Evolutionary conservation across 1,140 invertebrate genomes (phyloP), one percentile per base, ranked within the genome.

Genomic region (Microplitis mediator): DNA sequence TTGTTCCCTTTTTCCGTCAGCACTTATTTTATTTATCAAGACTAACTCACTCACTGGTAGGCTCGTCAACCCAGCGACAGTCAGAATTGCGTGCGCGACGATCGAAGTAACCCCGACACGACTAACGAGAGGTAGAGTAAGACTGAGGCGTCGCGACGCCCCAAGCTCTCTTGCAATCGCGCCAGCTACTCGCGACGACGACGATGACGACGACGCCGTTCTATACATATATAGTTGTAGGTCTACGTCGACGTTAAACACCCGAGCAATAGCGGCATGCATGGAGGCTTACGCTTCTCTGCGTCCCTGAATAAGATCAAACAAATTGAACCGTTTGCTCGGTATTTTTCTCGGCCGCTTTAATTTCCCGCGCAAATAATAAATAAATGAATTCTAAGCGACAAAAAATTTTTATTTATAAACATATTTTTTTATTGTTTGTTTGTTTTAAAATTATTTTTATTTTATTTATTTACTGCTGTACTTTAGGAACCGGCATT

Each of bases 141-240:
- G 70, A 86, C 85, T 87, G 83, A 82, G 76, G 81, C 82, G 84
- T 80, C 82, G 80, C 80, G 83, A 83, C 81, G 82, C 78, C 76
- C 74, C 75, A 72, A 73, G 76, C 61, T 71, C 34, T 52, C 70
- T 70, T 77, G 77, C 72, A 63, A 69, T 73, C 54, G 39, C 72
- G 75, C 52, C 65, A 56, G 77, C 72, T 23, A 63, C 66, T 73
- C 36, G 23, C 72, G 75, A 39, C 65, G 36, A 11, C 39, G 64
- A 72, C 76, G 80, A 77, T 79, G 78, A 77, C 80, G 79, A 31
- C 23, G 61, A 64, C 62, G 51, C 4, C 13, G 51, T 4, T 31
- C 3, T 45, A 45, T 6, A 58, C 16, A 23, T 58, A 31, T 9
- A 31, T 51, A 14, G 6, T 51, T 45, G n/a, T 8, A 34, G 16